Percentiles rank a stretch among this genome's conserved stretches.
Conservation (phyloP, 2,113 vertebrate species). For the Psittacara wagleri region DNA sequence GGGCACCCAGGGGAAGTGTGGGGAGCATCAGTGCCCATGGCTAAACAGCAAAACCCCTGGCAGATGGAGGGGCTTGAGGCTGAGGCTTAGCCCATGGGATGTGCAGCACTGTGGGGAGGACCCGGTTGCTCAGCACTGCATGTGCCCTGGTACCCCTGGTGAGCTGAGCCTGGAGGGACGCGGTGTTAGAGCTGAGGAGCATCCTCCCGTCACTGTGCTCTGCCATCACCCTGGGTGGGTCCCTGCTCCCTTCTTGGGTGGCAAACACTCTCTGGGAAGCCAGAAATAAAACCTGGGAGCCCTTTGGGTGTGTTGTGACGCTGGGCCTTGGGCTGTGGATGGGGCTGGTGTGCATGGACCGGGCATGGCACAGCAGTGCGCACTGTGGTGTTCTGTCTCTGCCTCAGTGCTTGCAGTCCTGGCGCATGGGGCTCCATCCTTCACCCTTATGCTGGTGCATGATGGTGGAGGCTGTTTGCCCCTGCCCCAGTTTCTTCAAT, state of each 20-base stretch:
- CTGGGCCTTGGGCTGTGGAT: background rate
- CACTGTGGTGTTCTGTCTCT: background rate
- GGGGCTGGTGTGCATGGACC: background rate
- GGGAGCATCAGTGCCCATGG: rapidly evolving
- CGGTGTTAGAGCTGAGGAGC: background rate
- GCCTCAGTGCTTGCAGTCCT: background rate
- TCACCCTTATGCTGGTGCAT: background rate
- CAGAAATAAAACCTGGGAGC: constrained; percentile 8
- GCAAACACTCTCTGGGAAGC: background rate
- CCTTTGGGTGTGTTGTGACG: background rate
- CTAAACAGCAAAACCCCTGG: background rate
- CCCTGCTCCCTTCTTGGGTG: background rate
- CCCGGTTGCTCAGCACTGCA: rapidly evolving
- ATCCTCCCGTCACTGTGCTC: background rate
- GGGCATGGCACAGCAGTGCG: rapidly evolving
- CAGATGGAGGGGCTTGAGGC: rapidly evolving
- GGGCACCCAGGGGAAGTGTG: background rate
- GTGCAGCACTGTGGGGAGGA: background rate
- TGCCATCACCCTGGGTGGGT: rapidly evolving
- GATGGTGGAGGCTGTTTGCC: background rate
- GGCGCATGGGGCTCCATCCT: background rate
- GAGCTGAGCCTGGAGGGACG: rapidly evolving
- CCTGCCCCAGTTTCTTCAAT: background rate
- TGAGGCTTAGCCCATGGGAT: background rate
- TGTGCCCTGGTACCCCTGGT: background rate